phyloP scores from a whole-genome alignment of 2,797 vertebrate species.

The Anguilla obscura region DNA sequence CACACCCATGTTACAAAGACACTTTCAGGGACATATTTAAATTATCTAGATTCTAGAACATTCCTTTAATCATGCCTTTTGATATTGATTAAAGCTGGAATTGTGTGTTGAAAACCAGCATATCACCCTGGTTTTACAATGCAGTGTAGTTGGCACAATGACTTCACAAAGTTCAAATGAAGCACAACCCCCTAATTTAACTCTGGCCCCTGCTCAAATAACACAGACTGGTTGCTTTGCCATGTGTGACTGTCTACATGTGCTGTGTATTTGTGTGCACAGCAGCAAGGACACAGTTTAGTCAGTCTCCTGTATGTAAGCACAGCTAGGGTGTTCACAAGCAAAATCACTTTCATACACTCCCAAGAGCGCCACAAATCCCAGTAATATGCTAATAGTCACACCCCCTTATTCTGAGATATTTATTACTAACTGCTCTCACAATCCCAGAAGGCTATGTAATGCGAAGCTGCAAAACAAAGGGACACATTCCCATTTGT shows the following conservation, averaged over 20 bases:
- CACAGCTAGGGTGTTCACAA: constrained; percentile 14
- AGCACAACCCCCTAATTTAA: not conserved
- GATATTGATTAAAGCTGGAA: not conserved
- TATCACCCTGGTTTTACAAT: not conserved
- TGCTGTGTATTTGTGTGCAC: not conserved
- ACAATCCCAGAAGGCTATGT: not conserved
- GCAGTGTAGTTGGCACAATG: not conserved
- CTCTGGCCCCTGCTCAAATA: not conserved
- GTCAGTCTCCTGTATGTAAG: not conserved
- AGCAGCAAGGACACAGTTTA: too few species aligned
- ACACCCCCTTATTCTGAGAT: not conserved
- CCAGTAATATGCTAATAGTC: not conserved
- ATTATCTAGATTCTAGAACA: not conserved
- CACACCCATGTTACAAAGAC: not conserved
- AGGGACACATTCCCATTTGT: not conserved
- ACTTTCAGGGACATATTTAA: not conserved
- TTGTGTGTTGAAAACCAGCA: not conserved
- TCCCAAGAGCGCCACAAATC: not conserved
- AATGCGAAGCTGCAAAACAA: not conserved
- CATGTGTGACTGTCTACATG: not conserved
- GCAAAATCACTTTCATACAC: not conserved
- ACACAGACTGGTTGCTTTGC: not conserved
- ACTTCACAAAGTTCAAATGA: not conserved
- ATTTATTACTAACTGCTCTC: not conserved
- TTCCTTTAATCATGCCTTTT: not conserved